Conservation (phyloP, 2,797 vertebrate genomes). For the Danio aesculapii region DNA sequence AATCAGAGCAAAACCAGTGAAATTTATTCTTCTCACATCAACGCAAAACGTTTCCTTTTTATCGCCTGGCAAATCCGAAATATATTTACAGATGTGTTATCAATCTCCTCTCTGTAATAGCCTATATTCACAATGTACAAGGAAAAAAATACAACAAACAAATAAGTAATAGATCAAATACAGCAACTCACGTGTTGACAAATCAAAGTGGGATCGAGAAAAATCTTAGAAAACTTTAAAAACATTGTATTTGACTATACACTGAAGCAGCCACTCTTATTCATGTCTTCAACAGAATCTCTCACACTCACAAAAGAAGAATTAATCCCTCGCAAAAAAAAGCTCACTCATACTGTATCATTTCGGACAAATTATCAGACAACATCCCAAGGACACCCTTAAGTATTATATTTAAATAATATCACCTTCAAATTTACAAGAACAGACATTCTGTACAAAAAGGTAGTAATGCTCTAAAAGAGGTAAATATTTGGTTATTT, state of each 20-base stretch:
- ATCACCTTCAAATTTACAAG: constrained; percentile 85
- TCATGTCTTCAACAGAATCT: constrained; percentile 7
- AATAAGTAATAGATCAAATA: constrained; percentile 81
- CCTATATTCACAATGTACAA: constrained; percentile 95
- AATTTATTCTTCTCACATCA: constrained; percentile 93
- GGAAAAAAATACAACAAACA: constrained; percentile 88
- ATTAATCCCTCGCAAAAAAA: constrained; percentile 24
- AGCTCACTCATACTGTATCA: constrained; percentile 51
- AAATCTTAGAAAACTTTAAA: constrained; percentile 74
- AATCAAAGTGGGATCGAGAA: constrained; percentile 75
- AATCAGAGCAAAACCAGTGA: constrained; percentile 85
- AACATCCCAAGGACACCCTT: constrained; percentile 77
- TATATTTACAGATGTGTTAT: constrained; percentile 87
- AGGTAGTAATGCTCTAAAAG: constrained; percentile 84
- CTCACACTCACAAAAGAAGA: not conserved
- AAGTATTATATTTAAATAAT: constrained; percentile 57
- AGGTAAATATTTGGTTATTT: constrained; percentile 87
- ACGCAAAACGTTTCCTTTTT: constrained; percentile 79
- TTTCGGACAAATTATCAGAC: constrained; percentile 82
- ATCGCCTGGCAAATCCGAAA: constrained; percentile 82
- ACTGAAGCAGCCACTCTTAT: constrained; percentile 36
- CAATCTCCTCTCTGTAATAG: constrained; percentile 83
- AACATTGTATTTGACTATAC: constrained; percentile 73
- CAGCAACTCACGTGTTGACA: constrained; percentile 86
- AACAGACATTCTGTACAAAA: constrained; percentile 91